Base-by-base conservation (phyloP, 2,113 vertebrate genomes). In the Hyperopisus bebe region DNA sequence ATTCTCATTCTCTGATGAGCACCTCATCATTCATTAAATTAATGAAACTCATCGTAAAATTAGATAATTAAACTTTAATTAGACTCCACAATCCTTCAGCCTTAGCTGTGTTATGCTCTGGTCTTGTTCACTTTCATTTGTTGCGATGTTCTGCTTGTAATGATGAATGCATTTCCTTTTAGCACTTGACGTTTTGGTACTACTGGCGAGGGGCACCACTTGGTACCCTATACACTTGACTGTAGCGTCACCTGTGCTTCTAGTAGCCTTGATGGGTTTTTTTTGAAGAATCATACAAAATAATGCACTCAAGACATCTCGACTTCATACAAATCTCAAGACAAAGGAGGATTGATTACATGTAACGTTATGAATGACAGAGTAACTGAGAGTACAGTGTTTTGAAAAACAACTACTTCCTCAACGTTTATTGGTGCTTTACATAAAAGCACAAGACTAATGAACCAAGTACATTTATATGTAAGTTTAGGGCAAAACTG, bases 201-300 rank as follows among this genome's bases (percentile, higher is more conserved):
- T 82, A 48, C 48, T 83, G 88, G 15, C 70, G 10, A 85, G 42
- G 10, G 35, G 21, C 39, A 42, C 53, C 53, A 47, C 13, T 58
- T 24, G 89, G 89, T 84, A 39, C 77, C 80, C 44, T 31, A 15
- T 62, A 31, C 50, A n/a, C 19, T 82, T 55, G 77, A 55, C 80
- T 46, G 89, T 85, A 84, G 89, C 70, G 51, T 89, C 88, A 35
- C 47, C 89, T 85, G 80, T 84, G 48, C 77, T 55, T 62, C 48
- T 84, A 42, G 74, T 83, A 82, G 48, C 88, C 70, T 6, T 77
- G 44, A 11, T 80, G 47, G 27, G 1, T 58, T 35, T 80, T 19
- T 87, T 44, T 42, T 46, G 47, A 74, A 19, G 24, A 89, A 42
- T 58, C 77, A 89, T 42, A 47, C 53, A 85, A 53, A 66, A 62